phyloP scores from a whole-genome alignment of 2,888 invertebrate species.

The Epicampocera succincta region DNA sequence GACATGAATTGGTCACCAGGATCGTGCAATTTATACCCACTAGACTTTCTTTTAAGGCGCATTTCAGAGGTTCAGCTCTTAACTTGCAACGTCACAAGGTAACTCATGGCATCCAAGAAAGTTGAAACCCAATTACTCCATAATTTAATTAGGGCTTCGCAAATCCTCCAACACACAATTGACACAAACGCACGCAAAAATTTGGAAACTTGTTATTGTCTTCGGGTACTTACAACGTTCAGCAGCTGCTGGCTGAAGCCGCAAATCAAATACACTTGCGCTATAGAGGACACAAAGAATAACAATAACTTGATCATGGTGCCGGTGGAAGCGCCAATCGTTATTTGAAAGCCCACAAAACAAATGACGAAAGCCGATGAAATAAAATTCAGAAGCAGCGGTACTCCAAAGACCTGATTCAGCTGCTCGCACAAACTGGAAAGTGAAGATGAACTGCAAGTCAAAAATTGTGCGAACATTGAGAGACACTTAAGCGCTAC shows the following conservation, averaged over 20 bases:
- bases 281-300: constrained; percentile 74
- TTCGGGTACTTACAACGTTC: constrained; percentile 74
- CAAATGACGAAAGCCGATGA: constrained; percentile 73
- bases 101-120: too few relatives aligned
- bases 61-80: too few relatives aligned
- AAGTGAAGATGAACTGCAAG: neutral
- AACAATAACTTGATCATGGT: constrained; percentile 74
- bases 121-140: too few relatives aligned
- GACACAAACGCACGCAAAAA: too few relatives aligned
- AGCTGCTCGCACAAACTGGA: constrained; percentile 66
- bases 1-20: too few relatives aligned
- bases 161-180: too few relatives aligned
- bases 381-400: constrained; percentile 72
- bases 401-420: constrained; percentile 71
- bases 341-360: constrained; percentile 76
- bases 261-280: constrained; percentile 77
- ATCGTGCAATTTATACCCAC: too few relatives aligned
- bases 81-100: too few relatives aligned
- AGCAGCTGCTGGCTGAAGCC: constrained; percentile 75
- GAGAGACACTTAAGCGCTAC: too few relatives aligned
- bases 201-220: too few relatives aligned
- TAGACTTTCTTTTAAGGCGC: too few relatives aligned
- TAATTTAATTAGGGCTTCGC: too few relatives aligned
- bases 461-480: neutral
- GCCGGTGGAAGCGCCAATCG: constrained; percentile 72